Evolutionary conservation across 2,888 invertebrate species (phyloP).

Genomic region (Hypercompe scribonia): DNA sequence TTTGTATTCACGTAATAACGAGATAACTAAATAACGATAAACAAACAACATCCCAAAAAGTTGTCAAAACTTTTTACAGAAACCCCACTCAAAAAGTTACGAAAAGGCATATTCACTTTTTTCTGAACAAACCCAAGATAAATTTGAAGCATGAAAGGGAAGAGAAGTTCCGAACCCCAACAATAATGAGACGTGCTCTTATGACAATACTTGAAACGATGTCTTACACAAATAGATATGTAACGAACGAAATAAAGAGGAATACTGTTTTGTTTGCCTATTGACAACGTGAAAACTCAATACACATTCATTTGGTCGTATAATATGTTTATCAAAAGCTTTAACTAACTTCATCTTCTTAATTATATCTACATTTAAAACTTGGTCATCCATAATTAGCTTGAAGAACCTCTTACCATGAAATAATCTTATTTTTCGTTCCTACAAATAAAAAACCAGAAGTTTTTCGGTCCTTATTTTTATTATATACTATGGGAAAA

Average conservation of each 20-base stretch:
- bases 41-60: constrained; percentile 13
- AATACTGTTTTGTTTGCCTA: not conserved
- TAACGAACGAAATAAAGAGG: constrained; percentile 35
- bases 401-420: not conserved
- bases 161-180: constrained; percentile 37
- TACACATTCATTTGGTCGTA: not conserved
- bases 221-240: constrained; percentile 41
- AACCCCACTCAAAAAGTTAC: constrained; percentile 15
- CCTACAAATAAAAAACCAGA: not conserved
- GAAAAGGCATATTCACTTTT: constrained; percentile 24
- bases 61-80: constrained; percentile 5
- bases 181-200: constrained; percentile 58
- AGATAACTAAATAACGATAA: constrained; percentile 12
- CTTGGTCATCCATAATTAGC: not conserved
- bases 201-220: constrained; percentile 59
- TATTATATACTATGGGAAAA: too few species aligned
- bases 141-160: constrained; percentile 29
- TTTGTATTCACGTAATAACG: not conserved
- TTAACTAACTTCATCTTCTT: not conserved
- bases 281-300: not conserved
- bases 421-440: not conserved
- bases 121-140: constrained; percentile 39
- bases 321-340: not conserved
- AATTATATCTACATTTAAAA: not conserved
- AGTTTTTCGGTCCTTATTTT: too few species aligned